Evolutionary conservation across 2,113 vertebrate species (phyloP).

Genomic region (Poecilia latipinna): DNA sequence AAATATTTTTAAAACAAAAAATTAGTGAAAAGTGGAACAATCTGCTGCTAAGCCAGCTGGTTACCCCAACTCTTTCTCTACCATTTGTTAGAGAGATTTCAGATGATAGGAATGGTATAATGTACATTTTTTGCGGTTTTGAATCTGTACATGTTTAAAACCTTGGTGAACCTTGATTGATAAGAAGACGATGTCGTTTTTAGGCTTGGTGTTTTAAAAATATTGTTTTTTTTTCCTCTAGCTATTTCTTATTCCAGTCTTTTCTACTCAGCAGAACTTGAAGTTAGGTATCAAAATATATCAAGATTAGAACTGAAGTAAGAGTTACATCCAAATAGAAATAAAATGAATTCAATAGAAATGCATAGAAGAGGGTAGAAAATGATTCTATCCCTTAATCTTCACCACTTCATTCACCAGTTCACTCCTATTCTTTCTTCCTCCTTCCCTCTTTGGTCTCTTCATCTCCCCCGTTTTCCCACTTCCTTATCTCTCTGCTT

Average conservation of each 20-base stretch:
- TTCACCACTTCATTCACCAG: conserved; percentile 8
- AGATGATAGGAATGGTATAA: too few species aligned
- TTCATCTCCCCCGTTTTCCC: neutral
- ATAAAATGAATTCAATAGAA: too few species aligned
- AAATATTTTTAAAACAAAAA: neutral
- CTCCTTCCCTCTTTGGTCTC: conserved; percentile 37
- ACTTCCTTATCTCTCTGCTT: conserved; percentile 7
- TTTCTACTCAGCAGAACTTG: neutral
- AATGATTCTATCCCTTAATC: neutral
- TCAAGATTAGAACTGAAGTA: too few species aligned
- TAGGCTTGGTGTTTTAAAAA: too few species aligned
- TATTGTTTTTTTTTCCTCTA: too few species aligned
- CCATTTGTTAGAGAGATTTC: too few species aligned
- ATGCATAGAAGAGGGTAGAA: neutral
- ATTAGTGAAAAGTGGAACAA: neutral
- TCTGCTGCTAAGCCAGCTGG: neutral
- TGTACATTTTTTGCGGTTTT: too few species aligned
- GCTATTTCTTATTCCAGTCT: neutral
- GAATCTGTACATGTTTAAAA: too few species aligned
- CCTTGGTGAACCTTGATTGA: too few species aligned
- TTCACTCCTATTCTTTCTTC: conserved; percentile 32
- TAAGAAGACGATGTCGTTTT: too few species aligned
- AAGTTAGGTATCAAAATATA: neutral
- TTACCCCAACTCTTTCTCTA: too few species aligned
- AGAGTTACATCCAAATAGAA: too few species aligned